Evolutionary conservation across 2,797 vertebrate species (phyloP).

Genomic region (Nyctalus aviator): DNA sequence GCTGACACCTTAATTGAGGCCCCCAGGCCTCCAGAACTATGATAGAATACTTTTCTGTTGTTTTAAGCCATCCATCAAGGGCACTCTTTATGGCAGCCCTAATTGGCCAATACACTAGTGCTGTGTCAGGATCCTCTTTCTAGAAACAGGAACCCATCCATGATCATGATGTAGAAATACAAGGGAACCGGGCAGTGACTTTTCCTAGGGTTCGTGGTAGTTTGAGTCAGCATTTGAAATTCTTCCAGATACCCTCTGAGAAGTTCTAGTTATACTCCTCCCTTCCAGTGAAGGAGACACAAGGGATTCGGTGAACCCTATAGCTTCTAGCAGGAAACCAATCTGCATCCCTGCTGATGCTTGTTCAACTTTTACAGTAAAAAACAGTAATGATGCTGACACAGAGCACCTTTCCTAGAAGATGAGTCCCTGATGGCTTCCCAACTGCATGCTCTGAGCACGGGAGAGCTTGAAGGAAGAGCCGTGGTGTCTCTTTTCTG

Average conservation of each 20-base stretch:
- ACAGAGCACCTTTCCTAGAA: not conserved
- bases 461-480: accelerated
- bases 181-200: not conserved
- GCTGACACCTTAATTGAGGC: not conserved
- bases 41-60: not conserved
- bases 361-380: not conserved
- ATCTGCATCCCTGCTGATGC: not conserved
- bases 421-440: not conserved
- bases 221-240: not conserved
- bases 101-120: not conserved
- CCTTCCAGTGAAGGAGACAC: not conserved
- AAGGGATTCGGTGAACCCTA: not conserved
- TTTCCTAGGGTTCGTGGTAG: not conserved
- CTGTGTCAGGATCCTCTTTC: not conserved
- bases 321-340: not conserved
- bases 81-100: not conserved
- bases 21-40: not conserved
- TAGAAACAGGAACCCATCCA: not conserved
- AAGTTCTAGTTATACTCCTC: not conserved
- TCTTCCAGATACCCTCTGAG: not conserved
- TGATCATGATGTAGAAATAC: not conserved
- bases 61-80: not conserved
- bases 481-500: not conserved
- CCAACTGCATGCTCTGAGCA: not conserved
- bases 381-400: accelerated